phyloP scores from a whole-genome alignment of 2,113 vertebrate species.

The Mustelus asterias region DNA sequence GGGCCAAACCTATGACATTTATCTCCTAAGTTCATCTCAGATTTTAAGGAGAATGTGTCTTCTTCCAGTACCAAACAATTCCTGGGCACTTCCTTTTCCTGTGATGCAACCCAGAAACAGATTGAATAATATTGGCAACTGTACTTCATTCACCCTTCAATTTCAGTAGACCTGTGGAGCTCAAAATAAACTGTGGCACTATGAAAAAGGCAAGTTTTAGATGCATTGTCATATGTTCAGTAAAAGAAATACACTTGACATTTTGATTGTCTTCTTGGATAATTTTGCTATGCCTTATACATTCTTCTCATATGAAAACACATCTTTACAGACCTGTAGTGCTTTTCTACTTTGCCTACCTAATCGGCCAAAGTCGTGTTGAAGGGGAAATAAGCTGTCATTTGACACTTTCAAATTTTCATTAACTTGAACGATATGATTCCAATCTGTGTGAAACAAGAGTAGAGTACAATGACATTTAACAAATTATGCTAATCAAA shows the following conservation, averaged over 20 bases:
- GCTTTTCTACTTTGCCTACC: constrained; percentile 6
- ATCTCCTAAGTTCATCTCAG: background rate
- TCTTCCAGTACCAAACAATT: background rate
- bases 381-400: background rate
- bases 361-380: background rate
- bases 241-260: constrained; percentile 7
- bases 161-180: background rate
- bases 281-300: background rate
- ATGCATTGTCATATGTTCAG: constrained; percentile 25
- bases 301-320: constrained; percentile 1
- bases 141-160: background rate
- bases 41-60: constrained; percentile 1
- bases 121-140: background rate
- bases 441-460: background rate
- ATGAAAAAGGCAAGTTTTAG: constrained; percentile 1
- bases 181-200: background rate
- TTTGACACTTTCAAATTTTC: background rate
- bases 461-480: background rate
- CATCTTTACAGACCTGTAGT: background rate
- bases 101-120: background rate
- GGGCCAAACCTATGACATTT: background rate
- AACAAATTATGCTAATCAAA: constrained; percentile 13
- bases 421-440: background rate
- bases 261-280: constrained; percentile 6
- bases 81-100: background rate